Base-by-base conservation (phyloP, 2,797 vertebrate species). In the Helicolenus hilgendorfi region DNA sequence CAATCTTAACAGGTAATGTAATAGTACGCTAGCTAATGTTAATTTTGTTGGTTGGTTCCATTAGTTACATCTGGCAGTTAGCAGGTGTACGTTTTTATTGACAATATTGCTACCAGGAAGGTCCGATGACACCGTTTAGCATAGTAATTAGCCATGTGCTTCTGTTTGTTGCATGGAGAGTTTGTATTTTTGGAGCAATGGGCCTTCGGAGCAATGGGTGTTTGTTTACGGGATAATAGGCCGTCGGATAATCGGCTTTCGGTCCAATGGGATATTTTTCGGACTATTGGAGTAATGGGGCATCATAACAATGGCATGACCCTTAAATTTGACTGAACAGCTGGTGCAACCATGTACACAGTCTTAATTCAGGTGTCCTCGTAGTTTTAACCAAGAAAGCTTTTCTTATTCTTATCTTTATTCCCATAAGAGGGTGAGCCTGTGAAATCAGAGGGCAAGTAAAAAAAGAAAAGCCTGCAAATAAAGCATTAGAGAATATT, bases 401-500 rank as follows among this genome's bases (percentile, higher is more conserved):
- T 22, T 33, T 64, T 73, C 7, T 20, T 1, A 7, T 63, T 67
- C 15, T 75, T 22, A 49, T 9, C 24, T 8, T 79, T 15, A 55
- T 14, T 56, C 27, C 13, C 18, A 22, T 7, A 14, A 68, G 27
- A 49, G 31, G 31, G 11, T 77, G 29, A 73, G 67, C n/a, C n/a
- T 64, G 9, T 80, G 41, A 84, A 86, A 77, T 69, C 24, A 14
- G 22, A 76, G 22, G 33, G 63, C 11, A 31, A 74, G n/a, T 74
- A 20, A 68, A 72, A 72, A 53, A 41, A 38, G 26, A 49, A 4
- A 77, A 29, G 26, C 6, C 35, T 65, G 53, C 20, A 15, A 67
- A 69, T 74, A 53, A 89, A 83, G 49, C 45, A 22, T 79, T 70
- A 24, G 58, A 70, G 72, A 33, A 84, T 72, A 24, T 35, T 22